These are phyloP conservation scores for Miltochrista miniata DNA, from an alignment of 2,888 invertebrate species.

Conservation along the genomic window DNA sequence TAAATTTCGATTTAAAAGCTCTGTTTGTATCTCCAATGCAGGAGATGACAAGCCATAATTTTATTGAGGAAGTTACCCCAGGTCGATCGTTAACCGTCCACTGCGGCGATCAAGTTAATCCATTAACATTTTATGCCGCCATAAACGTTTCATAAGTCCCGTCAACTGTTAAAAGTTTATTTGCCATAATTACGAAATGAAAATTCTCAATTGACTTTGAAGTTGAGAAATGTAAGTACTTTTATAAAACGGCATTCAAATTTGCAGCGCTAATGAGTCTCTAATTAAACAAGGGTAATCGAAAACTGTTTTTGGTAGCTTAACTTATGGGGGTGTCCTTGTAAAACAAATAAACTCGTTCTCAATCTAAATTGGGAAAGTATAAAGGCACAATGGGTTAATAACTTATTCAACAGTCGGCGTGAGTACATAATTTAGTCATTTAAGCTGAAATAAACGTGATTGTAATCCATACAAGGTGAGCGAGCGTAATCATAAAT, in stretches of 20 bases:
- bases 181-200: slow-evolving; percentile 54
- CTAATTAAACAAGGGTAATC: no score
- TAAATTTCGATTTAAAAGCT: slow-evolving; percentile 30
- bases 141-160: slow-evolving; percentile 77
- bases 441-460: slow-evolving; percentile 5
- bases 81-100: slow-evolving; percentile 70
- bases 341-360: background rate
- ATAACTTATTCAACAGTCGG: slow-evolving; percentile 3
- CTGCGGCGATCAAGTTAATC: slow-evolving; percentile 74
- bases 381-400: slow-evolving; percentile 3
- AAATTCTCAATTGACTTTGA: slow-evolving; percentile 40
- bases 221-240: slow-evolving; percentile 18
- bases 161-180: slow-evolving; percentile 64
- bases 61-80: slow-evolving; percentile 79
- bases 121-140: slow-evolving; percentile 79
- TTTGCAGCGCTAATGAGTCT: background rate
- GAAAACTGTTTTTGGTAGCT: background rate
- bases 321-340: background rate
- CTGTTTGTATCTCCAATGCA: slow-evolving; percentile 38
- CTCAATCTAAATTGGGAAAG: background rate
- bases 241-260: slow-evolving; percentile 8
- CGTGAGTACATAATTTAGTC: background rate
- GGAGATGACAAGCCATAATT: slow-evolving; percentile 65
- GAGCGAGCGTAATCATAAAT: slow-evolving; percentile 12
- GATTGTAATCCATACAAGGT: slow-evolving; percentile 16